Evolutionary conservation across 2,797 vertebrate genomes (phyloP), one percentile per base, ranked within the genome.

Genomic region (Falco columbarius): DNA sequence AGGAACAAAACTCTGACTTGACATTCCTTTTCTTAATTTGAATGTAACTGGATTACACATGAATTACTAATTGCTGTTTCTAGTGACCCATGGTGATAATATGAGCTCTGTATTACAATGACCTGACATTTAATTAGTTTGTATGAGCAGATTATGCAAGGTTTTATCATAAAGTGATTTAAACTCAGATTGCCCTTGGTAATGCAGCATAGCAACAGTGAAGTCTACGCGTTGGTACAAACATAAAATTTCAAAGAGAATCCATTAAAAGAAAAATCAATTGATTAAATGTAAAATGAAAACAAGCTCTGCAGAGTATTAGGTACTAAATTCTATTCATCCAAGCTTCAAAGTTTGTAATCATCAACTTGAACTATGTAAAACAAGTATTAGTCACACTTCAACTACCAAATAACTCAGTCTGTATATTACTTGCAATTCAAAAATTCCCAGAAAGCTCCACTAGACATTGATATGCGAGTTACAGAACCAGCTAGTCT

Each of bases 91-190:
- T 86, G 82, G 71, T 96, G 94, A 95, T 96, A 84, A 76, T 96
- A 96, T 77, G 96, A 97, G 96, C 96, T 97, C 93, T 97, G 89
- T 97, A 93, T 97, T 97, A 98, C 95, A 98, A 96, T 94, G 94
- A 89, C 95, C 94, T 98, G 95, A 96, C 95, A 98, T 98, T 98
- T 98, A 97, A 98, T 98, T 98, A 97, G 91, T 95, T 96, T 89
- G 61, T 95, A 81, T 94, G 96, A 97, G 97, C 92, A 98, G 93
- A 98, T 97, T 98, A 98, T 96, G 89, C 96, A 96, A 97, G 96
- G 94, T 98, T 95, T 95, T 97, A 94, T 93, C 70, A 95, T 71
- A 83, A 96, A 97, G 90, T 95, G 81, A 97, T 97, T 97, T 96
- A 96, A 97, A 96, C 59, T 93, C 89, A 72, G 95, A 93, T 77